A percentile compares a stretch with the other conserved stretches of the same genome.
Conservation (phyloP, 2,113 vertebrate genomes). For the Dryoscopus gambensis region DNA sequence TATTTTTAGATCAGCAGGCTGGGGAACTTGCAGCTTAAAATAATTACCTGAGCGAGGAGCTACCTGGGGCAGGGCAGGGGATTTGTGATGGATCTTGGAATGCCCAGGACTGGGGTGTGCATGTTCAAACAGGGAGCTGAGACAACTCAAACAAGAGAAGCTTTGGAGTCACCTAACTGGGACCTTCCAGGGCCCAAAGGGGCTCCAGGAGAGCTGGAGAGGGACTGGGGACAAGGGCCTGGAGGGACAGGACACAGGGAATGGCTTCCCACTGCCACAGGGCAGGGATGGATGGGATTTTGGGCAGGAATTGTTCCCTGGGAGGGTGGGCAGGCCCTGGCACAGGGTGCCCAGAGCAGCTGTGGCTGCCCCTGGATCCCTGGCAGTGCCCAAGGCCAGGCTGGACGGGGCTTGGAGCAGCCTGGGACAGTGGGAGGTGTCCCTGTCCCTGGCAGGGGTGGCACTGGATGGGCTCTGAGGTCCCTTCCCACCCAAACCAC, state of each 20-base stretch:
- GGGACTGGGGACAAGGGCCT: fast-evolving
- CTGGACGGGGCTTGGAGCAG: background rate
- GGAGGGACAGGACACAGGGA: background rate
- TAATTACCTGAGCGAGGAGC: background rate
- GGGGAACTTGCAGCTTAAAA: background rate
- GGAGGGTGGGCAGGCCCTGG: background rate
- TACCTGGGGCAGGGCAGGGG: background rate
- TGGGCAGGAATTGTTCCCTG: background rate
- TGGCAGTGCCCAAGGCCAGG: background rate
- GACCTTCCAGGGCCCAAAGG: background rate
- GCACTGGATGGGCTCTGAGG: fast-evolving
- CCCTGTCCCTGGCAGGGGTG: background rate
- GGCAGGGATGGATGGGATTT: background rate
- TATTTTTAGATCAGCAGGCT: background rate
- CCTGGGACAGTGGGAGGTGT: background rate
- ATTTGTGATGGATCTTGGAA: background rate
- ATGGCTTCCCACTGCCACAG: background rate
- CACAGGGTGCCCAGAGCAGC: background rate
- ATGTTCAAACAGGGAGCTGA: background rate
- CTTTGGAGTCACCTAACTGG: background rate
- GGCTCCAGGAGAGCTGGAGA: background rate
- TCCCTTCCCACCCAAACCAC: background rate
- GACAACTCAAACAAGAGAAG: background rate
- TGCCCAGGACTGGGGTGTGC: background rate
- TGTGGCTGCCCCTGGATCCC: background rate